Percentiles rank a stretch among this genome's conserved stretches.
Evolutionary conservation across 2,113 vertebrate species (phyloP).

Genomic region (Pterocles burchelli): DNA sequence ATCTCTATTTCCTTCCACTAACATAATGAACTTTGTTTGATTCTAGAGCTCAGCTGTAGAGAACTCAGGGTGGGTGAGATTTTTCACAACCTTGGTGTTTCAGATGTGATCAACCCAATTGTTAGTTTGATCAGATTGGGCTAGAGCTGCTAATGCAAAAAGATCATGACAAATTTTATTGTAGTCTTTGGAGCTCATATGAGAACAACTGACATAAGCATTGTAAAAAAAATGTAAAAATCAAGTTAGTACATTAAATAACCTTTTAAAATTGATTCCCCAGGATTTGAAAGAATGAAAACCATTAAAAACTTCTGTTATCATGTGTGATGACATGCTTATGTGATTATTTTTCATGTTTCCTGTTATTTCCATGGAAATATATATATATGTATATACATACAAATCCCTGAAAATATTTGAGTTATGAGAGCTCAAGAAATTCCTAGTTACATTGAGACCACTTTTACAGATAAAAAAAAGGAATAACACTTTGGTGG

Average conservation of each 20-base stretch:
- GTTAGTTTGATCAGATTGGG: neutral
- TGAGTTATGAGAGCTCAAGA: neutral
- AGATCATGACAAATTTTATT: neutral
- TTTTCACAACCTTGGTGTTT: neutral
- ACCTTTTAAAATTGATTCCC: neutral
- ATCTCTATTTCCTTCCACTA: neutral
- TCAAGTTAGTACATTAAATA: neutral
- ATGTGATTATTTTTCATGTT: neutral
- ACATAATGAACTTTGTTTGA: neutral
- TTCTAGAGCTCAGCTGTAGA: neutral
- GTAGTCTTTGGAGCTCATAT: neutral
- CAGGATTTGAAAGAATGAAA: neutral
- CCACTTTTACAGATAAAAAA: neutral
- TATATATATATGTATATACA: neutral
- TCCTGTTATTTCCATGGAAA: neutral
- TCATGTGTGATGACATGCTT: neutral
- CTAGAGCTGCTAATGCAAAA: neutral
- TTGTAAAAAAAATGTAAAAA: neutral
- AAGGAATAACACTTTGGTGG: neutral
- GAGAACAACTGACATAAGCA: neutral
- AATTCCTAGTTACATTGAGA: neutral
- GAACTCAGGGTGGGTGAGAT: neutral
- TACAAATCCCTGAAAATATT: neutral
- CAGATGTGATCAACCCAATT: neutral
- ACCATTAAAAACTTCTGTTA: neutral